Evolutionary conservation across 2,797 vertebrate species (phyloP).

Genomic region (Taenioides sp.): DNA sequence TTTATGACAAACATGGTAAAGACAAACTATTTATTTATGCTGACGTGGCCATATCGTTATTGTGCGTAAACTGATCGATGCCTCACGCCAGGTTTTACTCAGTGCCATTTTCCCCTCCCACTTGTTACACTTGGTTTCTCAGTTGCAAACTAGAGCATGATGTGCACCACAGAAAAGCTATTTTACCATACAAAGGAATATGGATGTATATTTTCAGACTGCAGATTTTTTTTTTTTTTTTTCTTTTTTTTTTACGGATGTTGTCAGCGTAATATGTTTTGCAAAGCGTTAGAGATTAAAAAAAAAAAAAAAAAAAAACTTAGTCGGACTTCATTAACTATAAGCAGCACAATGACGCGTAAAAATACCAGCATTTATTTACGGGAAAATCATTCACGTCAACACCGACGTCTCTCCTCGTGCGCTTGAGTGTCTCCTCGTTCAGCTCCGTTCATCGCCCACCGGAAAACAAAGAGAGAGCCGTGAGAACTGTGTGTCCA

Average conservation of each 20-base stretch:
- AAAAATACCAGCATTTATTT: constrained; percentile 13
- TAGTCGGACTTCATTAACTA: constrained; percentile 38
- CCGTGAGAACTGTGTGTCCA: constrained; percentile 30
- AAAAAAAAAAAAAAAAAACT: constrained; percentile 25
- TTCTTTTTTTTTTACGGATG: constrained; percentile 76
- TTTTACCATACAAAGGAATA: constrained; percentile 78
- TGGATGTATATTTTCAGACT: constrained; percentile 83
- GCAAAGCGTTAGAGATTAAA: constrained; percentile 45
- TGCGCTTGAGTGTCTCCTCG: constrained; percentile 55
- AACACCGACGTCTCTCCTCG: constrained; percentile 51
- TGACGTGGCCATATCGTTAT: constrained; percentile 4
- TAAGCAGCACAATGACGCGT: constrained; percentile 34
- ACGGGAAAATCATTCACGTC: constrained; percentile 35
- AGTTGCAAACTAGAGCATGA: constrained; percentile 62
- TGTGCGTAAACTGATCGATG: constrained; percentile 50
- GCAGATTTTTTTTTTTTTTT: constrained; percentile 74
- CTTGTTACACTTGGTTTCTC: constrained; percentile 64
- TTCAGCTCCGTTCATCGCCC: constrained; percentile 45
- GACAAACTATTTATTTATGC: neutral
- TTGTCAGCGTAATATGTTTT: constrained; percentile 71
- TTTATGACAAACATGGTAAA: too few species aligned
- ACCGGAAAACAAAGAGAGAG: constrained; percentile 42
- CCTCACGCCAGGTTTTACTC: constrained; percentile 26
- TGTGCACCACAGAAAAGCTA: constrained; percentile 73
- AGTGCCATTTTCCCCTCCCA: constrained; percentile 55